A percentile compares a stretch with the other conserved stretches of the same genome.
These are phyloP conservation scores for Sigmodon hispidus DNA, from an alignment of 2,113 vertebrate species.

Conservation along the genomic window DNA sequence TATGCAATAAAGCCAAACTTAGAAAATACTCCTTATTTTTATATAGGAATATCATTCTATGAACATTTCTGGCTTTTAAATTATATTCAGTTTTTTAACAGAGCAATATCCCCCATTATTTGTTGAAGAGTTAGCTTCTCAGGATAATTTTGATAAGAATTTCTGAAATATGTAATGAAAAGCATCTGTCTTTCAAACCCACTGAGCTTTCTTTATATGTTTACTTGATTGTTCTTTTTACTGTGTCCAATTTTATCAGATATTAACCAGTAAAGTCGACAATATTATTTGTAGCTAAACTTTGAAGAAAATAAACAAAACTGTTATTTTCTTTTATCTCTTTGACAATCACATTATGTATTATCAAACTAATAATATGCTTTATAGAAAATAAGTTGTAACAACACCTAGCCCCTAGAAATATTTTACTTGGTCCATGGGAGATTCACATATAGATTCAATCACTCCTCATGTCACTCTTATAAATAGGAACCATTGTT, in stretches of 20 bases:
- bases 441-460: neutral
- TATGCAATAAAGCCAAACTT: slow-evolving; percentile 17
- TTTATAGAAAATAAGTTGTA: slow-evolving; percentile 14
- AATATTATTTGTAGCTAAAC: neutral
- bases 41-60: slow-evolving; percentile 37
- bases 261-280: neutral
- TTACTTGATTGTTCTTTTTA: rapidly evolving
- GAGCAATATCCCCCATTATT: neutral
- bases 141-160: slow-evolving; percentile 1
- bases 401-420: neutral
- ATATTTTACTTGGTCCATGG: neutral
- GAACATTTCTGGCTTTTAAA: slow-evolving; percentile 45
- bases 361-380: neutral
- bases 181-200: neutral
- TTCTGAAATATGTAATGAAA: neutral
- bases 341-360: neutral
- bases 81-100: slow-evolving; percentile 10
- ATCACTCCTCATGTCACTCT: neutral
- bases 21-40: slow-evolving; percentile 36
- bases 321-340: slow-evolving; percentile 5
- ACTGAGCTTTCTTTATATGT: neutral
- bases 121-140: neutral
- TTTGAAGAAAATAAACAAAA: slow-evolving; percentile 46
- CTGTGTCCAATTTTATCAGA: neutral
- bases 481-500: neutral